phyloP scores from a whole-genome alignment of 2,888 invertebrate genomes.

The Himalopsyche tibetana region DNA sequence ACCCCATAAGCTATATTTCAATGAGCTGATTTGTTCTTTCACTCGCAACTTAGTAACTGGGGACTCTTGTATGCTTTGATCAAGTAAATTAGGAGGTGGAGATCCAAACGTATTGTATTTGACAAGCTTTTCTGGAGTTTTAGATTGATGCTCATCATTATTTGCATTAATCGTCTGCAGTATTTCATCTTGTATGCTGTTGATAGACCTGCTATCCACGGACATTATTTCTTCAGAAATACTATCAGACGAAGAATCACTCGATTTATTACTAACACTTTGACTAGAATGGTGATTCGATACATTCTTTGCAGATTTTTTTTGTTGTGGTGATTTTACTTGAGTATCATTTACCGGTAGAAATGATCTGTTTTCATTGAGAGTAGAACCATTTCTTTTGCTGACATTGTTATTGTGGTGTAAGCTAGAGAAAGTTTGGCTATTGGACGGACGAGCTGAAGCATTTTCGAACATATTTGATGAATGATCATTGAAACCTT shows the following conservation, averaged over 20 bases:
- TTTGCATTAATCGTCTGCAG: neutral
- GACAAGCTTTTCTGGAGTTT: constrained; percentile 34
- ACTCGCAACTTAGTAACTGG: constrained; percentile 55
- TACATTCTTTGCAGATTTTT: neutral
- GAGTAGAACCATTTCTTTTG: neutral
- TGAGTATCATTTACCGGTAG: neutral
- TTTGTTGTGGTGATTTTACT: neutral
- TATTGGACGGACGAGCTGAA: neutral
- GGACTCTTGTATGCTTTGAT: constrained; percentile 56
- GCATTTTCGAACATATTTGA: neutral
- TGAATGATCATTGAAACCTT: neutral
- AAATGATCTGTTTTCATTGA: constrained; percentile 17
- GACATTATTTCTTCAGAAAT: constrained; percentile 62
- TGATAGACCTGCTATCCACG: neutral
- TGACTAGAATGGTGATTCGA: neutral
- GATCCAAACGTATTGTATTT: constrained; percentile 44
- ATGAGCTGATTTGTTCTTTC: constrained; percentile 51
- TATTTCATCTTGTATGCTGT: constrained; percentile 17
- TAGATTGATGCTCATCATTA: neutral
- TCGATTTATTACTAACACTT: constrained; percentile 8
- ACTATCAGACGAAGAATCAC: constrained; percentile 53
- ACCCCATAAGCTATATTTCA: constrained; percentile 48
- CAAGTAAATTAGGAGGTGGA: constrained; percentile 52
- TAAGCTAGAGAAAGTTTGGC: constrained; percentile 17
- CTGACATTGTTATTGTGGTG: constrained; percentile 21